Evolutionary conservation across 1,140 invertebrate species (phyloP), one percentile per base, ranked within the genome.

Genomic region (Neodiprion virginianus): DNA sequence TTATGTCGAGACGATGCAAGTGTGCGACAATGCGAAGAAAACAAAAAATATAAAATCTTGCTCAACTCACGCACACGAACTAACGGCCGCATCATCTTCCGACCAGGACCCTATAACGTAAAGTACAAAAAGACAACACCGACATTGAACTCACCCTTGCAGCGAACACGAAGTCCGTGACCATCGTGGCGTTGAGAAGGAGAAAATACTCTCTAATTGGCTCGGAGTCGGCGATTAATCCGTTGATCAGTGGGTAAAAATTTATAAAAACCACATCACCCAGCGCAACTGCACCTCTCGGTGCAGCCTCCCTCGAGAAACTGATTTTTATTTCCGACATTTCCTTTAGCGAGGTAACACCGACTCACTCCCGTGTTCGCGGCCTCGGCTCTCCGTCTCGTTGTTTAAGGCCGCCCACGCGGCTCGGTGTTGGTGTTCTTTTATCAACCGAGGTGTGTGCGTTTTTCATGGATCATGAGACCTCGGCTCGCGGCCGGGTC

Each of bases 251-350:
- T 9, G 28, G 28, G 11, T 69, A 23, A 21, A 14, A 23, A 28
- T 69, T 11, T 23, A 47, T 47, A 69, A 69, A 69, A 21, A 66
- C 10, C 23, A 12, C 11, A 14, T 12, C 68, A 69, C 68, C 11
- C 14, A 7, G 21, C 7, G 68, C 14, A 69, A 47, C 12, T 11
- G 68, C 11, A 69, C 68, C 21, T 69, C 8, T 69, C 68, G 8
- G 21, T 23, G 23, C 14, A 69, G 68, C 47, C 21, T 67, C 72
- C 75, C 40, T 14, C 68, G 69, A 67, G 14, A 53, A 75, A 78
- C 77, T 78, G 77, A 78, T 77, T 77, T 78, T 70, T 67, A 67
- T 48, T 61, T 47, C 72, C 71, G 73, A 75, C 69, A 12, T 78
- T 72, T 78, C 75, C 68, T 75, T 74, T 72, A 61, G 11, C 53